Evolutionary conservation across 35 echinoderm and acorn worm species (phyloP), one percentile per base, ranked within the genome.

Genomic region (Heliocidaris tuberculata): DNA sequence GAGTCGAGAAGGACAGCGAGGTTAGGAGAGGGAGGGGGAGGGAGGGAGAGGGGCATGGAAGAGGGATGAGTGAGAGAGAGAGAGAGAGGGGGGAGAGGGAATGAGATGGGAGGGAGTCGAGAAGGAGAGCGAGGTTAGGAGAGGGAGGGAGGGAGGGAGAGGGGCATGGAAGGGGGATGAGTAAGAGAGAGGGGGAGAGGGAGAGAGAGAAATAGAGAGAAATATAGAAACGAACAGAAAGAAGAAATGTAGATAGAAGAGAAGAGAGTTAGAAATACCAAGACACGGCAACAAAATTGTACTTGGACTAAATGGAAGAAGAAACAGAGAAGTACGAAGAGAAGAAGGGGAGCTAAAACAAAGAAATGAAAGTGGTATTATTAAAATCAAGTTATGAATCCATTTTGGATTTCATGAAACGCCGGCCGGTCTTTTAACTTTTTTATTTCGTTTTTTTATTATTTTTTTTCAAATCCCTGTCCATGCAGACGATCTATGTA

Each of bases 401-500:
- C 35, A 42, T 42, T 42, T 42, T 42, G 35, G 35, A 42, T 42
- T 42, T 42, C 35, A 42, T 42, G 35, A 42, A 42, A 42, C 35
- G 35, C n/a, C n/a, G n/a, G n/a, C n/a, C n/a, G n/a, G n/a, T n/a
- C n/a, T n/a, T n/a, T n/a, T n/a, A n/a, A n/a, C n/a, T n/a, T n/a
- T n/a, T n/a, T n/a, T n/a, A 24, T 42, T 42, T 42, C 27, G 21
- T n/a, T n/a, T 78, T 78, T n/a, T n/a, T n/a, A n/a, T n/a, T n/a
- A 19, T 78, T n/a, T n/a, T 0, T 42, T 42, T 42, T 78, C n/a
- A n/a, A n/a, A 7, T n/a, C 19, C 65, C 35, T 42, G 3, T 42
- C 27, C 27, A 12, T 32, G 11, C 16, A 93, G 98, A 86, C 93
- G 97, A 30, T 96, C 98, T 0, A 95, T 96, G 59, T 99, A 99